These are phyloP conservation scores for Philypnodon macrostomus DNA, from an alignment of 2,797 vertebrate genomes.

Conservation along the genomic window DNA sequence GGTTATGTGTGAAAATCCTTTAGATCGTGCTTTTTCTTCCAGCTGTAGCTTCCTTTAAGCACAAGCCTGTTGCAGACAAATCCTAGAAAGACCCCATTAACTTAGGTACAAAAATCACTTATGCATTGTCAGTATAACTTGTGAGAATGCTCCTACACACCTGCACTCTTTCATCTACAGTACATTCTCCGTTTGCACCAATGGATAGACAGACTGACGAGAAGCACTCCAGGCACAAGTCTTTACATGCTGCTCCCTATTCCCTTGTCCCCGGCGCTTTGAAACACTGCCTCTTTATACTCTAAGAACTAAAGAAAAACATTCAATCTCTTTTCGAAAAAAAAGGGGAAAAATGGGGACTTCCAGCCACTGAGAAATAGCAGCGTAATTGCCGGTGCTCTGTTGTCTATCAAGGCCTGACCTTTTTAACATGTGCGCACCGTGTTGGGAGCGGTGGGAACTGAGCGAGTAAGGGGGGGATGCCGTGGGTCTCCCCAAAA, in stretches of 20 bases:
- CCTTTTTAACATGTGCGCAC: constrained; percentile 74
- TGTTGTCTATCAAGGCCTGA: constrained; percentile 78
- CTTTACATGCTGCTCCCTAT: constrained; percentile 60
- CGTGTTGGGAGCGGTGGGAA: constrained; percentile 71
- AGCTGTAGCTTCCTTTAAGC: too few species aligned
- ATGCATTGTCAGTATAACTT: background rate
- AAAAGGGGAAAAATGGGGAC: constrained; percentile 68
- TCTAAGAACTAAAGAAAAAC: constrained; percentile 57
- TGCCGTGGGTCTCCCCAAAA: constrained; percentile 64
- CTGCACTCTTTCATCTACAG: constrained; percentile 37
- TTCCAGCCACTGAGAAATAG: constrained; percentile 74
- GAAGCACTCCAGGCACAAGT: constrained; percentile 63
- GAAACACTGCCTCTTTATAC: constrained; percentile 81
- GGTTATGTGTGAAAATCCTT: too few species aligned
- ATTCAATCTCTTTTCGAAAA: constrained; percentile 36
- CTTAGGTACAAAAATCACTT: constrained; percentile 16
- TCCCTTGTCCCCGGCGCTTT: constrained; percentile 51
- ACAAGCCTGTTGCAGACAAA: background rate
- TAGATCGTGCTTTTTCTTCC: too few species aligned
- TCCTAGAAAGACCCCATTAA: too few species aligned
- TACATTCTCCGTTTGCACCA: constrained; percentile 51
- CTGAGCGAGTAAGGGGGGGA: constrained; percentile 53
- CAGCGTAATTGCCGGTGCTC: constrained; percentile 77
- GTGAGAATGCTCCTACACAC: constrained; percentile 37
- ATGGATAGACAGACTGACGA: constrained; percentile 55